phyloP scores from a whole-genome alignment of 1,140 invertebrate genomes.

The Battus philenor region DNA sequence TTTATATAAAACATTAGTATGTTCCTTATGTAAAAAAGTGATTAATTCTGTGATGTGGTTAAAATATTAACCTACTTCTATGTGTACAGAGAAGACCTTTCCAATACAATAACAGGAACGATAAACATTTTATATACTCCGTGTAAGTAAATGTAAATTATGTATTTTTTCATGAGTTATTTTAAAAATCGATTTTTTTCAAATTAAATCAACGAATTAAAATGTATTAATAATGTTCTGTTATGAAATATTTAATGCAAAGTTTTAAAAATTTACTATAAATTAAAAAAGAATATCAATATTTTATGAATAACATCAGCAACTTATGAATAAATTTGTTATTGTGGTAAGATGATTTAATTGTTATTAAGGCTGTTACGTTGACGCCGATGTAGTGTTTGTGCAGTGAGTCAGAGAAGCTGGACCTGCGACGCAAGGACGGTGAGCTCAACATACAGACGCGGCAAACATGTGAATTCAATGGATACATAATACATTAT shows the following conservation, averaged over 20 bases:
- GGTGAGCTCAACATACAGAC: slow-evolving; percentile 47
- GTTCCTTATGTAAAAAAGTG: slow-evolving; percentile 1
- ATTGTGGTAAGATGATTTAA: slow-evolving; percentile 18
- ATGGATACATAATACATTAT: slow-evolving; percentile 39
- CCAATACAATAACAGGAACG: slow-evolving; percentile 6
- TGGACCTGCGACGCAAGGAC: slow-evolving; percentile 55
- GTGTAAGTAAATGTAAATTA: slow-evolving; percentile 1
- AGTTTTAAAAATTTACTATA: too few relatives aligned
- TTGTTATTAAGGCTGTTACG: slow-evolving; percentile 58
- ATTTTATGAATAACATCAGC: too few relatives aligned
- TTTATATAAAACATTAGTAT: slow-evolving; percentile 29
- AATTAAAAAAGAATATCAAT: too few relatives aligned
- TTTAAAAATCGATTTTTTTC: too few relatives aligned
- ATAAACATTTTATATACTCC: slow-evolving; percentile 8
- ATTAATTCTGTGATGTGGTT: neutral
- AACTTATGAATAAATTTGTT: neutral
- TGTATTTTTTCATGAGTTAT: too few relatives aligned
- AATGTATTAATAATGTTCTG: too few relatives aligned
- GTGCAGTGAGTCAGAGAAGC: slow-evolving; percentile 62
- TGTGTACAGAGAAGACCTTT: slow-evolving; percentile 7
- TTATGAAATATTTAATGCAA: too few relatives aligned
- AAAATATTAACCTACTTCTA: slow-evolving; percentile 1
- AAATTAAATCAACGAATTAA: too few relatives aligned
- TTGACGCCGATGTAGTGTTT: slow-evolving; percentile 57
- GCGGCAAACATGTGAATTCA: slow-evolving; percentile 55